Evolutionary conservation across 2,888 invertebrate genomes (phyloP).

Genomic region (Sympetrum striolatum): DNA sequence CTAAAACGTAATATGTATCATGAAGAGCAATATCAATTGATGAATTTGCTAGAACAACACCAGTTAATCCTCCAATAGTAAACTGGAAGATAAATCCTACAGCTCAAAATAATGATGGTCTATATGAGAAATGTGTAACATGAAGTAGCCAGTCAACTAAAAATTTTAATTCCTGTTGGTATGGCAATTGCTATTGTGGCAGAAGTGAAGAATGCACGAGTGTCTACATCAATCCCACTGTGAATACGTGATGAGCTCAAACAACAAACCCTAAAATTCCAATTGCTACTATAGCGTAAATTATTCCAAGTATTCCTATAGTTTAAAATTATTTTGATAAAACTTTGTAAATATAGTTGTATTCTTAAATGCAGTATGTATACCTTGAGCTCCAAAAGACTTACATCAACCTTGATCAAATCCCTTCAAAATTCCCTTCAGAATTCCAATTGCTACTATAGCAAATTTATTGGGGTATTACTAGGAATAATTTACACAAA

Average conservation of each 20-base stretch:
- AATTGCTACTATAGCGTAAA: no score
- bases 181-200: slow-evolving; percentile 88
- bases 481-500: no score
- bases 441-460: slow-evolving; percentile 80
- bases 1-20: slow-evolving; percentile 86
- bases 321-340: no score
- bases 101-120: slow-evolving; percentile 69
- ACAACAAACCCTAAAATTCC: no score
- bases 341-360: no score
- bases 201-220: no score
- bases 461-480: no score
- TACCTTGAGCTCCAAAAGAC: no score
- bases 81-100: slow-evolving; percentile 81
- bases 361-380: no score
- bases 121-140: slow-evolving; percentile 67
- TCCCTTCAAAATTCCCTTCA: no score
- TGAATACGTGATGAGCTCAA: slow-evolving; percentile 88
- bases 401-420: no score
- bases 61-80: slow-evolving; percentile 75
- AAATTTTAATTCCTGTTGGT: slow-evolving; percentile 85
- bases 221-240: slow-evolving; percentile 84
- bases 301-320: no score
- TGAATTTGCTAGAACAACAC: slow-evolving; percentile 71
- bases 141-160: slow-evolving; percentile 76
- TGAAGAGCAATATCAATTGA: slow-evolving; percentile 79